phyloP scores from a whole-genome alignment of 2,113 vertebrate species.

The Sinocyclocheilus rhinocerous region DNA sequence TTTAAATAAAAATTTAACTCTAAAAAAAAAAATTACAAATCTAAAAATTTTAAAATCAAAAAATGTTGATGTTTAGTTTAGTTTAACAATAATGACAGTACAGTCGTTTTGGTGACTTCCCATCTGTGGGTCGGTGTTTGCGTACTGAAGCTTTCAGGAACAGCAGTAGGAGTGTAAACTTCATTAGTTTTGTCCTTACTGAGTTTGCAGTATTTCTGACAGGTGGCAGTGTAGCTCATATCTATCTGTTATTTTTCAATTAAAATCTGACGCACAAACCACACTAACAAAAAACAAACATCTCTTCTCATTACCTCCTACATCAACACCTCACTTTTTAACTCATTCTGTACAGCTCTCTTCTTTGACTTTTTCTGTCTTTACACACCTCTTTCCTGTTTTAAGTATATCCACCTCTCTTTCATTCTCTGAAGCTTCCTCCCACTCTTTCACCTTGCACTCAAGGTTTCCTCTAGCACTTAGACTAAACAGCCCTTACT shows the following conservation, averaged over 20 bases:
- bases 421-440: constrained; percentile 49
- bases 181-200: constrained; percentile 46
- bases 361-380: background rate
- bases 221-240: constrained; percentile 73
- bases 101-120: constrained; percentile 43
- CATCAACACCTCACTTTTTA: constrained; percentile 53
- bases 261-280: constrained; percentile 62
- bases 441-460: constrained; percentile 23
- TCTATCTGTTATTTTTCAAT: constrained; percentile 78
- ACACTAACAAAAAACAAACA: constrained; percentile 43
- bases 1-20: no score
- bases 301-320: constrained; percentile 62
- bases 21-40: no score
- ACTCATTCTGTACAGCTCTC: constrained; percentile 22
- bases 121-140: constrained; percentile 43
- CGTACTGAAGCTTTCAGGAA: constrained; percentile 30
- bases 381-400: background rate
- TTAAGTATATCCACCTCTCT: constrained; percentile 22
- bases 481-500: constrained; percentile 48
- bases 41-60: no score
- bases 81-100: background rate
- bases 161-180: constrained; percentile 51
- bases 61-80: no score
- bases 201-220: constrained; percentile 30
- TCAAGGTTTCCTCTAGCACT: constrained; percentile 43